Percentiles rank a stretch among this genome's conserved stretches.
Conservation (phyloP, 1,140 invertebrate genomes). For the Heliconius nattereri region DNA sequence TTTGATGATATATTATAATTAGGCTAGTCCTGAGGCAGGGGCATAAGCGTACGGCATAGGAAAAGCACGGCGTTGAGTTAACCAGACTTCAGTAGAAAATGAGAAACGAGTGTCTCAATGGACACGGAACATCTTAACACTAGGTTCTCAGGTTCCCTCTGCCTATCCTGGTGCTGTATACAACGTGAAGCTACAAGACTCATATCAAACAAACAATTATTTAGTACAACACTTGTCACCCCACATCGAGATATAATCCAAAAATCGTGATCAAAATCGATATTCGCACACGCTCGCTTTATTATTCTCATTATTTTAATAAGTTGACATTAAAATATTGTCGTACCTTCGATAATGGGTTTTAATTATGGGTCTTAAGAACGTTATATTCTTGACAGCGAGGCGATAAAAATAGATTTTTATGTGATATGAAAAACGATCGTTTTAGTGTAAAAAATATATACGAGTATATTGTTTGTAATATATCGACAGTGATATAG, state of each 20-base stretch:
- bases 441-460: neutral
- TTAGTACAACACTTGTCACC: slow-evolving; percentile 6
- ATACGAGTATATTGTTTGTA: neutral
- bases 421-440: neutral
- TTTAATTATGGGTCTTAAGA: neutral
- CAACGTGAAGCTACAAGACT: neutral
- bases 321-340: slow-evolving; percentile 22
- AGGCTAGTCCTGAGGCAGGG: too few species aligned
- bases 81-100: too few species aligned
- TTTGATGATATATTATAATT: too few species aligned
- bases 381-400: neutral
- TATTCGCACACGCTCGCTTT: slow-evolving; percentile 46
- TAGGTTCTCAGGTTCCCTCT: too few species aligned
- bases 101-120: too few species aligned
- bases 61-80: too few species aligned
- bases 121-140: too few species aligned
- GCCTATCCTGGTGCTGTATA: too few species aligned
- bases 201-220: neutral
- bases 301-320: slow-evolving; percentile 55
- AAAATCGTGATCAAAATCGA: slow-evolving; percentile 58
- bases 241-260: slow-evolving; percentile 51
- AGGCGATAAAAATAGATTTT: neutral
- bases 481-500: too few species aligned
- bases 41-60: too few species aligned
- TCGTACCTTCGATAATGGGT: neutral